These are phyloP conservation scores for Pagrus major DNA, from an alignment of 2,113 vertebrate genomes.

Conservation along the genomic window DNA sequence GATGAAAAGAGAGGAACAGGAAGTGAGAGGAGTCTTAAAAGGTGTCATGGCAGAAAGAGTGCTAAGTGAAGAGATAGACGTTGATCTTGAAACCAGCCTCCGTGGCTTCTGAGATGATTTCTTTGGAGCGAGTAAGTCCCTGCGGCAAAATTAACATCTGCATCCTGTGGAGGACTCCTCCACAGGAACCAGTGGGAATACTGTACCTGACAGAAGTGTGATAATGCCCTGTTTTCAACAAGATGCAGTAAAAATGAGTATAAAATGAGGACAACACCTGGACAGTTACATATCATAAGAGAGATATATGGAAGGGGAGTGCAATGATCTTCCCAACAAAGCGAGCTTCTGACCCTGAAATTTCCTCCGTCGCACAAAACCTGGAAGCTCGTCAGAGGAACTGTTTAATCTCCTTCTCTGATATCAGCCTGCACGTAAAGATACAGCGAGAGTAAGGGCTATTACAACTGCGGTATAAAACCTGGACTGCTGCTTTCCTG, in stretches of 20 bases:
- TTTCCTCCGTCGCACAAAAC: conserved; percentile 66
- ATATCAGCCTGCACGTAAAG: conserved; percentile 46
- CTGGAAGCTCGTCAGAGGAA: conserved; percentile 77
- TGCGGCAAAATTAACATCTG: not conserved
- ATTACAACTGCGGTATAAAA: conserved; percentile 28
- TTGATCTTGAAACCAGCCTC: conserved; percentile 57
- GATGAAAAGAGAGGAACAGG: conserved; percentile 29
- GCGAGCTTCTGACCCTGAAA: conserved; percentile 21
- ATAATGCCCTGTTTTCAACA: not conserved
- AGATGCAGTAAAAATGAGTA: not conserved
- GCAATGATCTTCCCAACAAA: conserved; percentile 12
- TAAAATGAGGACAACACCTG: not conserved
- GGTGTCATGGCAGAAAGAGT: conserved; percentile 25
- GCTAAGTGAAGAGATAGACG: not conserved
- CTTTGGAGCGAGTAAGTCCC: not conserved
- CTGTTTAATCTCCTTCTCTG: conserved; percentile 43
- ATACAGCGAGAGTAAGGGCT: conserved; percentile 9
- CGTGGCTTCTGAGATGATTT: not conserved
- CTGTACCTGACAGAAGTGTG: conserved; percentile 1
- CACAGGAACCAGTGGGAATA: not conserved
- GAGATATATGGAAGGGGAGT: conserved; percentile 6
- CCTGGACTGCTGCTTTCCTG: conserved; percentile 55
- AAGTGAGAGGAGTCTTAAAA: conserved; percentile 10
- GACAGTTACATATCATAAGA: not conserved
- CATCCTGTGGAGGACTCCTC: not conserved